phyloP scores from a whole-genome alignment of 1,140 invertebrate genomes.

The Hermetia illucens region DNA sequence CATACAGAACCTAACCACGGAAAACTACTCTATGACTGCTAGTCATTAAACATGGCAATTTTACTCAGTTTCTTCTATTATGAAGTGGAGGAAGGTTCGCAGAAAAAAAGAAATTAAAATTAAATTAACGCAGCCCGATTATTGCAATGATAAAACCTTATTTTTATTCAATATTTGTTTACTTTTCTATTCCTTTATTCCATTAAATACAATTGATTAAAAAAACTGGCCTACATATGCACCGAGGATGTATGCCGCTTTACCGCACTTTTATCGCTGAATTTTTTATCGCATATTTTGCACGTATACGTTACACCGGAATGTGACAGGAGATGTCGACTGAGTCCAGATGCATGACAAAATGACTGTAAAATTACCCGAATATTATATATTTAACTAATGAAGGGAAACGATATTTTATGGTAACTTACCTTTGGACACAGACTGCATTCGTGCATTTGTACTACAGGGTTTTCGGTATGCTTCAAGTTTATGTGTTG shows the following conservation, averaged over 20 bases:
- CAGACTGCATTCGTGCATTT: constrained; percentile 47
- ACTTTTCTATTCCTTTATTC: neutral
- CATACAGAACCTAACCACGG: too few relatives aligned
- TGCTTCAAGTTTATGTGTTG: constrained; percentile 47
- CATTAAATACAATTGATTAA: neutral
- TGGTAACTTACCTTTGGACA: constrained; percentile 40
- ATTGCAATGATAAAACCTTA: too few relatives aligned
- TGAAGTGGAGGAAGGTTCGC: too few relatives aligned
- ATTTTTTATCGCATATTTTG: constrained; percentile 47
- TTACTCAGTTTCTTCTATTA: too few relatives aligned
- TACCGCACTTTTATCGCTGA: constrained; percentile 54
- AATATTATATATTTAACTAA: neutral
- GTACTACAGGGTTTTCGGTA: constrained; percentile 38
- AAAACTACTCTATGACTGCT: too few relatives aligned
- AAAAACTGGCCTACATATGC: constrained; percentile 6
- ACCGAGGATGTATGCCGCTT: constrained; percentile 36
- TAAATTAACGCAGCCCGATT: neutral
- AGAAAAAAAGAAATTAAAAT: too few relatives aligned
- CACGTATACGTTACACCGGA: constrained; percentile 50
- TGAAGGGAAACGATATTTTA: neutral
- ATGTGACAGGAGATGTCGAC: constrained; percentile 54
- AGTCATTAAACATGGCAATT: too few relatives aligned
- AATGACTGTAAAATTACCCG: constrained; percentile 11
- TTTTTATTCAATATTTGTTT: too few relatives aligned
- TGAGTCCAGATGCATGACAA: constrained; percentile 42